phyloP scores from a whole-genome alignment of 2,113 vertebrate species.

The Paramormyrops kingsleyae region DNA sequence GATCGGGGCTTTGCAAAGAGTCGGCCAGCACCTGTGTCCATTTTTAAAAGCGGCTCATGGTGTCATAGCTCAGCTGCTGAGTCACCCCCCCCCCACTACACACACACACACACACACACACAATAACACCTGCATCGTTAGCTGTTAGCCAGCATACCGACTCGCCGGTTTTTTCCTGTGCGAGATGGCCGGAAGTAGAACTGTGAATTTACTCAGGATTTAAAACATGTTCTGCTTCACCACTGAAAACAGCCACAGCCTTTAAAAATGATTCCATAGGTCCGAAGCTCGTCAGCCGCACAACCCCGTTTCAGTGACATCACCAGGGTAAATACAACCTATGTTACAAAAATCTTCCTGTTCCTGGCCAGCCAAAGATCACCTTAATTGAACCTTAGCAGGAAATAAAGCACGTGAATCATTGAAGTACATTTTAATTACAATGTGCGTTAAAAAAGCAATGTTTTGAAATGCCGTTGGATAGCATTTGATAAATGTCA shows the following conservation, averaged over 20 bases:
- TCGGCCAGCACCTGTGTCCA: not conserved
- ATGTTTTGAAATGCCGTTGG: conserved; percentile 55
- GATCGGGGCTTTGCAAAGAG: not conserved
- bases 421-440: conserved; percentile 26
- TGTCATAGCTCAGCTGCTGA: not conserved
- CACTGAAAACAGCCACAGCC: not conserved
- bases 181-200: not conserved
- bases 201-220: not conserved
- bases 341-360: conserved; percentile 32
- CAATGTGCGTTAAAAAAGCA: conserved; percentile 37
- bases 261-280: not conserved
- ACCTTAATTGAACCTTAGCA: conserved; percentile 29
- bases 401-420: conserved; percentile 44
- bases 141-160: not conserved
- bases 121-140: not conserved
- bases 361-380: conserved; percentile 64
- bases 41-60: not conserved
- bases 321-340: conserved; percentile 27
- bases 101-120: not conserved
- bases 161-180: not conserved
- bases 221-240: not conserved
- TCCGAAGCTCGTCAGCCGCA: not conserved
- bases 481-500: conserved; percentile 61
- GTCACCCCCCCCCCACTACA: not conserved
- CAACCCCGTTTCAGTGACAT: too few relatives aligned